Conservation (phyloP, 2,113 vertebrate species). For the Phyllostomus hastatus region DNA sequence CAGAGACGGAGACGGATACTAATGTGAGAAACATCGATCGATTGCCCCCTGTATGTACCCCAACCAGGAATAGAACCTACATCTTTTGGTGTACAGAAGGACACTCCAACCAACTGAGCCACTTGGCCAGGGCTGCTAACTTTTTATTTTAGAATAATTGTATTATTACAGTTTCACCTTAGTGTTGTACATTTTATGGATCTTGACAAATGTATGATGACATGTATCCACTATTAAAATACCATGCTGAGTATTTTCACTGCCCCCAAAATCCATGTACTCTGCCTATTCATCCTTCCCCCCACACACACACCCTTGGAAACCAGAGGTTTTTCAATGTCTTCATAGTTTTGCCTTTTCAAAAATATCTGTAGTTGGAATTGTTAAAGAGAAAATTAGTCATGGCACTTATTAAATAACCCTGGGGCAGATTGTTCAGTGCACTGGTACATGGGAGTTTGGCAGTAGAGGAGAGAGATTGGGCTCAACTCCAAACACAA, state of each 20-base stretch:
- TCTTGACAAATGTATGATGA: neutral
- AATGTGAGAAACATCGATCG: too few species aligned
- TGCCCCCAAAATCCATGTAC: neutral
- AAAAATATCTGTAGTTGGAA: neutral
- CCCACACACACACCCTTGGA: neutral
- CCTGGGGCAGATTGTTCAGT: neutral
- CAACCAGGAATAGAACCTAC: too few species aligned
- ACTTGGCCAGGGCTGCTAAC: too few species aligned
- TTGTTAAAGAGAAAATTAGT: neutral
- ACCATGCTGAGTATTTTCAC: neutral
- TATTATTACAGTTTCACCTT: neutral
- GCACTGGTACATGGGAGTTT: neutral
- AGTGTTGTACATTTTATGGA: neutral
- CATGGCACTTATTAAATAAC: neutral
- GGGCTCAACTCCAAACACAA: neutral
- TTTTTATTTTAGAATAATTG: neutral
- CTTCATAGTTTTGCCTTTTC: neutral
- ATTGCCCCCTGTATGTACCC: too few species aligned
- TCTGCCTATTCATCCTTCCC: fast-evolving
- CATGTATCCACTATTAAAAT: fast-evolving
- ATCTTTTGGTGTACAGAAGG: too few species aligned
- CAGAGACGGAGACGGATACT: too few species aligned
- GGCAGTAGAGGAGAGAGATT: neutral
- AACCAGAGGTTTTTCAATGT: neutral
- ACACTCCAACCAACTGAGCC: too few species aligned